phyloP scores from a whole-genome alignment of 2,113 vertebrate genomes.

The Notarius lentiginosus region DNA sequence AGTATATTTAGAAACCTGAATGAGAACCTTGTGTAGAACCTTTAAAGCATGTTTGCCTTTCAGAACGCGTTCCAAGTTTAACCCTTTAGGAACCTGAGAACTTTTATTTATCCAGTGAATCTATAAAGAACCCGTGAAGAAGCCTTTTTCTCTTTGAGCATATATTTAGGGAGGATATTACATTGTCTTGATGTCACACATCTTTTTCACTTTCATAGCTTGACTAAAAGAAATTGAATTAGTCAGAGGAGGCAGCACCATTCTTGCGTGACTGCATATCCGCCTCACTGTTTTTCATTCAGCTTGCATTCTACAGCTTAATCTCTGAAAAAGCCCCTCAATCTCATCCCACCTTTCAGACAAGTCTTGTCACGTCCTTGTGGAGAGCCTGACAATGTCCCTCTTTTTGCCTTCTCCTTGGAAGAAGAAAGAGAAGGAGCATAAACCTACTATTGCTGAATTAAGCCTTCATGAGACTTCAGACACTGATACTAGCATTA shows the following conservation, averaged over 20 bases:
- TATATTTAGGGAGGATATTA: neutral
- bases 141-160: neutral
- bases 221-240: neutral
- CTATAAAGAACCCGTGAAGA: neutral
- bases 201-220: neutral
- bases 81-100: neutral
- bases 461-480: neutral
- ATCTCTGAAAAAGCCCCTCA: conserved; percentile 14
- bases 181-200: neutral
- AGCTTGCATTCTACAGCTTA: neutral
- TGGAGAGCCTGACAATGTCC: neutral
- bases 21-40: neutral
- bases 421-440: conserved; percentile 4
- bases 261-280: neutral
- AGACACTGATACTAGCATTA: conserved; percentile 19
- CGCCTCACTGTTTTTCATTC: neutral
- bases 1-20: too few species aligned
- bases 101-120: neutral
- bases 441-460: conserved; percentile 23
- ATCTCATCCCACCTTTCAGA: conserved; percentile 14
- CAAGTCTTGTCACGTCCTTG: conserved; percentile 7
- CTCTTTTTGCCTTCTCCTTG: neutral
- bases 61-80: neutral
- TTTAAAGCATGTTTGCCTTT: neutral
- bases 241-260: neutral